Conservation (phyloP, 1,140 invertebrate genomes). For the Scaptomyza pallida region DNA sequence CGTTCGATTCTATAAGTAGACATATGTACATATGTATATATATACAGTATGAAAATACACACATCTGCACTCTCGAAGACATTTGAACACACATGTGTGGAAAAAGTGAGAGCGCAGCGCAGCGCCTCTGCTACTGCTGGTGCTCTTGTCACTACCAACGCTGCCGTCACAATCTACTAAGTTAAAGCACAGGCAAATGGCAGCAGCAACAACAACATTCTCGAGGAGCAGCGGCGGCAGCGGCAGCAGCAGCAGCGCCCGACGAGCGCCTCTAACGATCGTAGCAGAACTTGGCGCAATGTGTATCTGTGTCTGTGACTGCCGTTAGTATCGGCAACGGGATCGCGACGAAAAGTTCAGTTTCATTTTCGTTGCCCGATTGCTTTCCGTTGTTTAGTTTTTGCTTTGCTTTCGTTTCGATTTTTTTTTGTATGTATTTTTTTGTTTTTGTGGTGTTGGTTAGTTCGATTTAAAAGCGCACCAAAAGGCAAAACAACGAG, state of each 20-base stretch:
- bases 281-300: conserved; percentile 64
- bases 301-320: conserved; percentile 54
- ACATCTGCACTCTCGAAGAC: conserved; percentile 16
- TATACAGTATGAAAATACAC: conserved; percentile 29
- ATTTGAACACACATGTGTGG: conserved; percentile 71
- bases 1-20: conserved; percentile 75
- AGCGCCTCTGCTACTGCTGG: conserved; percentile 22
- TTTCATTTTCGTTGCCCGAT: conserved; percentile 70
- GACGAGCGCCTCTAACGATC: conserved; percentile 68
- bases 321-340: conserved; percentile 81
- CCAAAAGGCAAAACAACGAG: neutral
- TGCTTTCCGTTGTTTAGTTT: conserved; percentile 40
- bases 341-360: conserved; percentile 77
- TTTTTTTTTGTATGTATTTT: conserved; percentile 21
- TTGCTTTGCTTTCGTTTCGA: conserved; percentile 1
- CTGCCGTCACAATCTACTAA: conserved; percentile 73
- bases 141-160: conserved; percentile 4
- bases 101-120: conserved; percentile 38
- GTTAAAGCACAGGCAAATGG: conserved; percentile 65
- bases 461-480: conserved; percentile 6
- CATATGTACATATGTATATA: conserved; percentile 65
- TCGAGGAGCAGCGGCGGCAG: conserved; percentile 47
- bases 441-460: conserved; percentile 28
- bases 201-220: conserved; percentile 26
- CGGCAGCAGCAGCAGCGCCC: conserved; percentile 18